A percentile compares a stretch with the other conserved stretches of the same genome.
These are phyloP conservation scores for Pristis pectinata DNA, from an alignment of 2,797 vertebrate species.

Conservation along the genomic window DNA sequence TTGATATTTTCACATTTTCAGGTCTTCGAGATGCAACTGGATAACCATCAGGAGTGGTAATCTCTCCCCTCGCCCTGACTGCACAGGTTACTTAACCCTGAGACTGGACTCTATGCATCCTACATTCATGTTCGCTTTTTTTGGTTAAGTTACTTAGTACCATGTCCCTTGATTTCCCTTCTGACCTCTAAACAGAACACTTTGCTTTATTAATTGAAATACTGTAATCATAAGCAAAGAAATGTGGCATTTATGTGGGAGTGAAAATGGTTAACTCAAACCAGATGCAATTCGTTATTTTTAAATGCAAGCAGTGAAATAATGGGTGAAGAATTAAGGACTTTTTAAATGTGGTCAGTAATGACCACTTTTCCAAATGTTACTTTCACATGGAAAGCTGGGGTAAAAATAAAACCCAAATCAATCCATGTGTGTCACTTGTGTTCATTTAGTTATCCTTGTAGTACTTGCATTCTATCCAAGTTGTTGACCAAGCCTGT, in stretches of 20 bases:
- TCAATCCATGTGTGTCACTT: not conserved
- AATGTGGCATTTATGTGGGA: slow-evolving; percentile 19
- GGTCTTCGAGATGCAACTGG: not conserved
- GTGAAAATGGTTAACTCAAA: not conserved
- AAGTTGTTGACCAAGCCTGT: not conserved
- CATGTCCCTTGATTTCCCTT: not conserved
- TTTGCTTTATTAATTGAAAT: slow-evolving; percentile 17
- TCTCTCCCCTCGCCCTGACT: not conserved
- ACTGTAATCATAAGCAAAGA: not conserved
- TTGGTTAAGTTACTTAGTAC: not conserved
- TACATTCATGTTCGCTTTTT: not conserved
- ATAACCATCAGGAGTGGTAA: not conserved
- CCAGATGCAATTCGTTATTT: slow-evolving; percentile 23
- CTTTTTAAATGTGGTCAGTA: slow-evolving; percentile 2
- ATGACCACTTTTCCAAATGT: slow-evolving; percentile 22
- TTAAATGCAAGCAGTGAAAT: slow-evolving; percentile 16
- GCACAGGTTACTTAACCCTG: not conserved
- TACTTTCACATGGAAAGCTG: not conserved
- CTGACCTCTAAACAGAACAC: not conserved
- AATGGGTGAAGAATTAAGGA: slow-evolving; percentile 7
- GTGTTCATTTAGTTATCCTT: slow-evolving; percentile 20
- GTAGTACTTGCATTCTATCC: not conserved
- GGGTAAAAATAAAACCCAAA: slow-evolving; percentile 27
- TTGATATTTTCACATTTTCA: not conserved
- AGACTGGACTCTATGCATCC: not conserved